Evolutionary conservation across 2,797 vertebrate species (phyloP).

Genomic region (Molossus alvarezi): DNA sequence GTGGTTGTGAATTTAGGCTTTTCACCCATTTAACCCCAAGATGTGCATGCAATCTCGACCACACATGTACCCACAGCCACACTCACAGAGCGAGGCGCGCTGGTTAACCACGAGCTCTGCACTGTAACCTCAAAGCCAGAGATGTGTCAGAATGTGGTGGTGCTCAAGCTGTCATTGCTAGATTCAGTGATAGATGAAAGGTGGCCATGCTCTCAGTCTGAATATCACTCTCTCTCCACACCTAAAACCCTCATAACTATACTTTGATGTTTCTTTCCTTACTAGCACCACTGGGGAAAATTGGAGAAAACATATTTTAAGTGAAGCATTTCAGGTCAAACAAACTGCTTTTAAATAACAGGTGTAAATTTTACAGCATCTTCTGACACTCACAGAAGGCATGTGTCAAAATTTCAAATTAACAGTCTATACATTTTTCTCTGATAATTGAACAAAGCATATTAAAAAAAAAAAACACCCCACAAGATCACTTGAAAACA

Average conservation of each 20-base stretch:
- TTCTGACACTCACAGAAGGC: conserved; percentile 55
- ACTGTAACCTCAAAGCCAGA: conserved; percentile 63
- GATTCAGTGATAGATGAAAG: background rate
- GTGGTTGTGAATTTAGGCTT: background rate
- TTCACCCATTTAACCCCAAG: background rate
- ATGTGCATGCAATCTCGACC: background rate
- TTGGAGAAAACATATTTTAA: conserved; percentile 21
- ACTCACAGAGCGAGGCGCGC: background rate
- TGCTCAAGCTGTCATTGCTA: background rate
- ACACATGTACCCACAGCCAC: background rate
- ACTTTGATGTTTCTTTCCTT: conserved; percentile 54
- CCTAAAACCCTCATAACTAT: background rate
- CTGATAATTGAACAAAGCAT: conserved; percentile 65
- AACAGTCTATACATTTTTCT: conserved; percentile 59
- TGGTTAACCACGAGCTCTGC: background rate
- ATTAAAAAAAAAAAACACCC: background rate
- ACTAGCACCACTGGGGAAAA: conserved; percentile 7
- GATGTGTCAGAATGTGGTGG: conserved; percentile 57
- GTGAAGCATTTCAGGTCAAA: conserved; percentile 36
- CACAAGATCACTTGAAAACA: conserved; percentile 57
- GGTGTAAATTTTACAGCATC: conserved; percentile 74
- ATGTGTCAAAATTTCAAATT: conserved; percentile 70
- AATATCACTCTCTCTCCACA: background rate
- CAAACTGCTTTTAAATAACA: conserved; percentile 71
- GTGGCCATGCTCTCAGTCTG: background rate